Evolutionary conservation across 2,113 vertebrate genomes (phyloP).

Genomic region (Sphyrna mokarran): DNA sequence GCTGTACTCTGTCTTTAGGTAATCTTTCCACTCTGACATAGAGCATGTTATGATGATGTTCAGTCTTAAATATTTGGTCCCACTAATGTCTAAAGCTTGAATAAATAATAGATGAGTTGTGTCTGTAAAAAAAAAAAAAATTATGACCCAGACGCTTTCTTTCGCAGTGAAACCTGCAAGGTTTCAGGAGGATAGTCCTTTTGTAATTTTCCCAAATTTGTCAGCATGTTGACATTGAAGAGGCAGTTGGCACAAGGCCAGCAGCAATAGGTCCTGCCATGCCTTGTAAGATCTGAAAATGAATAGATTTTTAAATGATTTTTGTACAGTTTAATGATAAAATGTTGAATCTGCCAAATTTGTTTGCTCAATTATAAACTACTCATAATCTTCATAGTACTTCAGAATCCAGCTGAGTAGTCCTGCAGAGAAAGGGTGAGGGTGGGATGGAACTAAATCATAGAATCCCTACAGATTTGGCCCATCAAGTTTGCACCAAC

Average conservation of each 20-base stretch:
- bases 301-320: neutral
- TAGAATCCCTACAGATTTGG: too few relatives aligned
- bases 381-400: neutral
- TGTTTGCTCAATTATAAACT: constrained; percentile 1
- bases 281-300: neutral
- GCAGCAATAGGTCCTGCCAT: neutral
- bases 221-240: neutral
- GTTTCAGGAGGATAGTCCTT: neutral
- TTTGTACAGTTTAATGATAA: neutral
- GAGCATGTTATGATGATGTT: neutral
- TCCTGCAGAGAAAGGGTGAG: neutral
- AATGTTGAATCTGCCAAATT: neutral
- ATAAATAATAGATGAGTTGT: neutral
- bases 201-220: constrained; percentile 4
- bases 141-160: neutral
- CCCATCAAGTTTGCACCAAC: too few relatives aligned
- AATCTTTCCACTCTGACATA: neutral
- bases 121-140: neutral
- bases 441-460: neutral
- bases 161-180: neutral
- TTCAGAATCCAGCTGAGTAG: neutral
- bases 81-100: neutral
- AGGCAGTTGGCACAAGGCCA: neutral
- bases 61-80: neutral
- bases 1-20: neutral